phyloP scores from a whole-genome alignment of 1,140 invertebrate genomes.

The Drosophila subobscura region DNA sequence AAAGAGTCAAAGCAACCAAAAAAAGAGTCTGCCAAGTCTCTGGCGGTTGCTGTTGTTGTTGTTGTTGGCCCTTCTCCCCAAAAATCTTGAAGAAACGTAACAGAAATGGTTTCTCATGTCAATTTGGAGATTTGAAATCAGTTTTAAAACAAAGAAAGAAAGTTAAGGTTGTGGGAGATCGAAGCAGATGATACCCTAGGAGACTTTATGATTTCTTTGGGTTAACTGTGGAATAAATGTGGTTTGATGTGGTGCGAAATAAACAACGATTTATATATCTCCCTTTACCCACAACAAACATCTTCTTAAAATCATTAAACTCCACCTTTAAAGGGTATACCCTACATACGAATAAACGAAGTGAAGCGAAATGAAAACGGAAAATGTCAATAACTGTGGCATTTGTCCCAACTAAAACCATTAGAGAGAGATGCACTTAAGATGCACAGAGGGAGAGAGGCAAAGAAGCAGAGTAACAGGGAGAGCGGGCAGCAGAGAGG shows the following conservation, averaged over 20 bases:
- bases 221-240: too few species aligned
- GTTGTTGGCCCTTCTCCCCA: conserved; percentile 37
- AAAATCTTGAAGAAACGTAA: conserved; percentile 42
- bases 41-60: too few species aligned
- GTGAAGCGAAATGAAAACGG: conserved; percentile 62
- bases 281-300: too few species aligned
- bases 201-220: too few species aligned
- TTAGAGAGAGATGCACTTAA: conserved; percentile 64
- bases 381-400: conserved; percentile 79
- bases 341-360: too few species aligned
- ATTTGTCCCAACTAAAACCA: conserved; percentile 65
- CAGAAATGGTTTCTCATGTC: conserved; percentile 74
- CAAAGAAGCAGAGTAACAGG: neutral
- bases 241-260: too few species aligned
- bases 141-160: conserved; percentile 30
- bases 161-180: too few species aligned
- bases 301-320: too few species aligned
- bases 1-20: conserved; percentile 19
- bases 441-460: conserved; percentile 9
- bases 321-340: too few species aligned
- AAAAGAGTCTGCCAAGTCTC: conserved; percentile 6
- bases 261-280: too few species aligned
- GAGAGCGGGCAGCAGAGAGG: too few species aligned
- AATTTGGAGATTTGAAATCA: conserved; percentile 68
- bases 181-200: too few species aligned